Conservation (phyloP, 2,888 invertebrate genomes). For the Rhynchonema sp. region DNA sequence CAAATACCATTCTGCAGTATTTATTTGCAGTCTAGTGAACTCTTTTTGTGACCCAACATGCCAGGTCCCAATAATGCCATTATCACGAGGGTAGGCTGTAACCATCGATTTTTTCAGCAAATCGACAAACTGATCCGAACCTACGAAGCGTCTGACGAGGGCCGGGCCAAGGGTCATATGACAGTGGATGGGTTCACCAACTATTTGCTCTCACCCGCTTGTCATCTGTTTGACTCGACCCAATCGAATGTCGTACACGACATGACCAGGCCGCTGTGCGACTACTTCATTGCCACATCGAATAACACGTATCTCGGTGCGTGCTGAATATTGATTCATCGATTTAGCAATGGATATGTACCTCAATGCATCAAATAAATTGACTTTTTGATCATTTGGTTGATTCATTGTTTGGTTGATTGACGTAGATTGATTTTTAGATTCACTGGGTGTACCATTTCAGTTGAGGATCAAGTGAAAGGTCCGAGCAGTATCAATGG, state of each 20-base stretch:
- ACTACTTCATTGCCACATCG: constrained; percentile 38
- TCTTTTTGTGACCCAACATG: too few relatives aligned
- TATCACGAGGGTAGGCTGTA: too few relatives aligned
- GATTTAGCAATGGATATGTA: constrained; percentile 4
- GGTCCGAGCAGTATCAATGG: constrained; percentile 38
- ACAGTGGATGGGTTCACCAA: constrained; percentile 38
- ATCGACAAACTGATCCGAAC: constrained; percentile 35
- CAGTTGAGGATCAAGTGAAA: constrained; percentile 27
- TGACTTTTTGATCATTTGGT: too few relatives aligned
- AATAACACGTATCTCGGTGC: constrained; percentile 38
- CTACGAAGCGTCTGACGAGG: constrained; percentile 40
- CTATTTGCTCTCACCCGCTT: constrained; percentile 33
- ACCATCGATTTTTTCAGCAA: too few relatives aligned
- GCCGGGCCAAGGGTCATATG: constrained; percentile 34
- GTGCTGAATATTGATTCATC: background rate
- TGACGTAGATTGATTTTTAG: too few relatives aligned
- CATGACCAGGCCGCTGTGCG: constrained; percentile 37
- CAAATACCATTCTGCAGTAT: too few relatives aligned
- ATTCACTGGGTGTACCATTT: too few relatives aligned
- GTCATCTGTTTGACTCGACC: constrained; percentile 37
- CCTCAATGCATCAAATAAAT: too few relatives aligned
- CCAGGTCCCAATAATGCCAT: too few relatives aligned
- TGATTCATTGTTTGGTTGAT: too few relatives aligned
- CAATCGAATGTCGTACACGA: constrained; percentile 36
- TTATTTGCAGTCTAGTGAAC: too few relatives aligned